Conservation (phyloP, 1,140 invertebrate genomes). For the Sycobia sp. region DNA sequence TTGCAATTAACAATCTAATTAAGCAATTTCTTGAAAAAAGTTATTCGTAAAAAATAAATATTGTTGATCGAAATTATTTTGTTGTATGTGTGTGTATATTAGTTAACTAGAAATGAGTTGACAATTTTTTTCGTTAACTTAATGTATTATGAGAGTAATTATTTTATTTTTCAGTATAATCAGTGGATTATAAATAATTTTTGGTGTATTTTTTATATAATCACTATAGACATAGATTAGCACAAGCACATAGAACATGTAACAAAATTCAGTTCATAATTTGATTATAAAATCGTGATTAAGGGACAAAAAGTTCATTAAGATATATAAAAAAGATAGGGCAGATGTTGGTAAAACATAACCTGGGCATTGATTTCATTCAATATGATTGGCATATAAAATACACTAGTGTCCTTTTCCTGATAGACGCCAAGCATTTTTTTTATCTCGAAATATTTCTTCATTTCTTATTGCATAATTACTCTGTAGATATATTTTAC, state of each 20-base stretch:
- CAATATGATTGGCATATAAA: conserved; percentile 26
- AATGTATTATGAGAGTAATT: background rate
- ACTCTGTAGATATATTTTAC: conserved; percentile 23
- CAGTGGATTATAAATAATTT: conserved; percentile 11
- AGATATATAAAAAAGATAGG: conserved; percentile 10
- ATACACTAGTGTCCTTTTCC: conserved; percentile 10
- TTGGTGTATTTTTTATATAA: conserved; percentile 1
- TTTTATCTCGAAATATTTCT: conserved; percentile 14
- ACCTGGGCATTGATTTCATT: conserved; percentile 18
- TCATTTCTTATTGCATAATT: conserved; percentile 33
- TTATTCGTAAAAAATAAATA: conserved; percentile 16
- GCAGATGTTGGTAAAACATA: conserved; percentile 19
- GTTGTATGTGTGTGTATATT: background rate
- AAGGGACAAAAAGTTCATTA: background rate
- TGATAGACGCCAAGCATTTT: background rate
- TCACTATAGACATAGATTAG: conserved; percentile 1
- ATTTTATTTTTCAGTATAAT: conserved; percentile 6
- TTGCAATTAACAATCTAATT: conserved; percentile 6
- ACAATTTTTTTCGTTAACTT: background rate
- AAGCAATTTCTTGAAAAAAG: conserved; percentile 12
- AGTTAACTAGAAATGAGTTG: too few relatives aligned
- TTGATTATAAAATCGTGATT: conserved; percentile 11
- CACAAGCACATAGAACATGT: conserved; percentile 21
- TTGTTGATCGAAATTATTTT: conserved; percentile 21
- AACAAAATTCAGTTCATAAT: conserved; percentile 10